phyloP scores from a whole-genome alignment of 35 echinoderm and acorn worm genomes.

The Diadema setosum region DNA sequence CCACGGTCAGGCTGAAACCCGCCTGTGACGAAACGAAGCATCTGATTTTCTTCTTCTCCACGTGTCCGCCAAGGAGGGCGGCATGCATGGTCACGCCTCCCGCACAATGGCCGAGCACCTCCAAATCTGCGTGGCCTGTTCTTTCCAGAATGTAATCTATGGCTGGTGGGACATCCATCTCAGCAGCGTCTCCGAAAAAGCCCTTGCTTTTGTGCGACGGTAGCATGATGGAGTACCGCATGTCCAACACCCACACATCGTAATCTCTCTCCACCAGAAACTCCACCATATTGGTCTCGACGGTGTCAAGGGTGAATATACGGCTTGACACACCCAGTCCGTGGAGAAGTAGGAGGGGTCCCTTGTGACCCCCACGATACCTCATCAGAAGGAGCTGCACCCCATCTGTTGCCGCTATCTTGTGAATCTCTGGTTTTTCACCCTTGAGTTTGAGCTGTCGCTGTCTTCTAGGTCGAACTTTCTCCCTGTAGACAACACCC shows the following conservation, averaged over 20 bases:
- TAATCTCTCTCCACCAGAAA: conserved; percentile 40
- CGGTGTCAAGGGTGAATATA: conserved; percentile 56
- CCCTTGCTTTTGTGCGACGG: conserved; percentile 2
- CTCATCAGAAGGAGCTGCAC: conserved; percentile 42
- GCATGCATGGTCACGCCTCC: conserved; percentile 34
- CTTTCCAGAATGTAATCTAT: conserved; percentile 51
- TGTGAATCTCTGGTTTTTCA: conserved; percentile 19
- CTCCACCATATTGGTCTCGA: conserved; percentile 73
- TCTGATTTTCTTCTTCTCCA: conserved; percentile 55
- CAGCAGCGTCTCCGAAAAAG: conserved; percentile 18
- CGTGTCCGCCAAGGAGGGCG: conserved; percentile 20
- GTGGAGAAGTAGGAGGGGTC: conserved; percentile 58
- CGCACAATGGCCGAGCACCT: conserved; percentile 64
- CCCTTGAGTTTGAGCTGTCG: conserved; percentile 40
- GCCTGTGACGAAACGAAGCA: conserved; percentile 58
- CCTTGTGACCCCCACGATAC: conserved; percentile 56
- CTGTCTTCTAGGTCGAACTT: conserved; percentile 47
- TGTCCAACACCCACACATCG: conserved; percentile 63
- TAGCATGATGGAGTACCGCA: conserved; percentile 58
- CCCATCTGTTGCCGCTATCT: conserved; percentile 40
- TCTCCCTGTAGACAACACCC: conserved; percentile 17
- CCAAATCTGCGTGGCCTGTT: conserved; percentile 34
- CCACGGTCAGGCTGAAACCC: conserved; percentile 37
- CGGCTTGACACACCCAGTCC: conserved; percentile 50
- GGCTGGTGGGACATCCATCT: conserved; percentile 40